Conservation (phyloP, 2,113 vertebrate genomes). For the Cinclus mexicanus region DNA sequence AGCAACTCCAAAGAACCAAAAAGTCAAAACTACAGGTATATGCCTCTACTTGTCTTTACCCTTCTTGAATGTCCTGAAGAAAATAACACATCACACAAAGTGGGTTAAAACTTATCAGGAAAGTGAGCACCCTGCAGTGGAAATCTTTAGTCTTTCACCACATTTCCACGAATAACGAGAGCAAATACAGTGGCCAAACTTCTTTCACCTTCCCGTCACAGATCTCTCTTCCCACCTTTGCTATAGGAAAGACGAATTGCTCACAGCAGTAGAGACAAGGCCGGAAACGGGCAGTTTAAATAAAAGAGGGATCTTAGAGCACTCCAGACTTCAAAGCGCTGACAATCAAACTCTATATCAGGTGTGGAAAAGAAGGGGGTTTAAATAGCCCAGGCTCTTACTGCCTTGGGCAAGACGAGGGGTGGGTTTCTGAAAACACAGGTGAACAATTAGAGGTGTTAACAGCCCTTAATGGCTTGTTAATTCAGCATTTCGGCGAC, state of each 20-base stretch:
- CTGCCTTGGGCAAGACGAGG: neutral
- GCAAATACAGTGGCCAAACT: neutral
- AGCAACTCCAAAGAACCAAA: neutral
- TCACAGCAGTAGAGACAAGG: neutral
- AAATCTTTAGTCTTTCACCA: neutral
- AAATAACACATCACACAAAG: neutral
- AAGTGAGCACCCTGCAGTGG: neutral
- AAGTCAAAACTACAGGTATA: neutral
- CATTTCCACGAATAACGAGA: neutral
- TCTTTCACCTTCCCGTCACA: neutral
- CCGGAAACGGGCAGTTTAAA: neutral
- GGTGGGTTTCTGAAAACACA: neutral
- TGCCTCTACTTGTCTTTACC: neutral
- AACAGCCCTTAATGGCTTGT: neutral
- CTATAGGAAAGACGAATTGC: neutral
- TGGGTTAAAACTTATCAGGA: neutral
- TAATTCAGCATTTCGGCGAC: neutral
- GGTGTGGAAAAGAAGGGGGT: too few relatives aligned
- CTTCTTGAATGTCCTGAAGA: neutral
- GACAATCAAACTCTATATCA: accelerated
- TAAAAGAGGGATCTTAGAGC: neutral
- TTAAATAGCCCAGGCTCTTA: neutral
- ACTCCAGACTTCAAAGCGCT: neutral
- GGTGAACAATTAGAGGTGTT: neutral
- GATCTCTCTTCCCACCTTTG: neutral